Base-by-base conservation (phyloP, 2,888 invertebrate species). In the Pteria penguin region DNA sequence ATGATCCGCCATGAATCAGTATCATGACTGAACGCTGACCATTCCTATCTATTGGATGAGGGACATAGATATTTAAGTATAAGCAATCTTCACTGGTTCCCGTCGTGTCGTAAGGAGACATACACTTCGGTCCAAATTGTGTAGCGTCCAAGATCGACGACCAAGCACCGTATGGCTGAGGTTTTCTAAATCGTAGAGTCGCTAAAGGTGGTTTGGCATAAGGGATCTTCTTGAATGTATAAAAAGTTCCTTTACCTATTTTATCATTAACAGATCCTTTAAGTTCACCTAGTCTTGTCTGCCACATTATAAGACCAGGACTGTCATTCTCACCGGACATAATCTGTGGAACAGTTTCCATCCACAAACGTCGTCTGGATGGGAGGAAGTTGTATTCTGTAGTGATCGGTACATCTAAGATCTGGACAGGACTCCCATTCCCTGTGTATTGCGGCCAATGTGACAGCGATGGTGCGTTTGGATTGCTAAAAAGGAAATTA, bases 41-140 rank as follows among this genome's bases (percentile, higher is more conserved):
- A 18, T 69, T 57, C 81, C 87, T 65, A 83, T 87, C 11, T 82
- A 86, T 18, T 24, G 66, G 66, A n/a, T 29, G 71, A 2, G 98
- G 98, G 61, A 95, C 95, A 89, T 97, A 97, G 86, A 98, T 96
- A 93, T 97, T 97, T 87, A 98, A 94, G 92, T 97, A 97, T 69
- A 98, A 95, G 92, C 98, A 98, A 93, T 98, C 98, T 94, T 98
- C 98, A 91, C 95, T 96, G 2, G 96, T 96, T 93, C 97, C 97
- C 88, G 96, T 94, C 86, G 96, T 96, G 93, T 98, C 97, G 88
- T 96, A 95, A n/a, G n/a, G n/a, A n/a, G n/a, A n/a, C n/a, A n/a
- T n/a, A 94, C 98, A 98, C 80, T 96, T 95, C 91, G 97, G 96
- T 80, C 97, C 97, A 91, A 95, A 94, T 89, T 94, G 94, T 18